Evolutionary conservation across 2,113 vertebrate species (phyloP).

Genomic region (Callospermophilus lateralis): DNA sequence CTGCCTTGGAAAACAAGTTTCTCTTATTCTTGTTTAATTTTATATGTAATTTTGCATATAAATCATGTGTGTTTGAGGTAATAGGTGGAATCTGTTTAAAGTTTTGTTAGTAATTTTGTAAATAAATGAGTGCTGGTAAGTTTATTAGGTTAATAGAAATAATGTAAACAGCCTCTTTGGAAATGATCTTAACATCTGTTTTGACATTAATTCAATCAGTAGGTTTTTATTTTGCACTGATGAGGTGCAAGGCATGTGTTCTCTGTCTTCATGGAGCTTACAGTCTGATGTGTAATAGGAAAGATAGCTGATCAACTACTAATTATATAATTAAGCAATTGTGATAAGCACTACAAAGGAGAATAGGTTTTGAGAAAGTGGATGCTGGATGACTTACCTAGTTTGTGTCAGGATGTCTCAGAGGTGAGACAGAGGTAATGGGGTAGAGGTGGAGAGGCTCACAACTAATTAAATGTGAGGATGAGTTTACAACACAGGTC

Average conservation of each 20-base stretch:
- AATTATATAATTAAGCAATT: conserved; percentile 37
- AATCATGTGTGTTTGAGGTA: conserved; percentile 17
- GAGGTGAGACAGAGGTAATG: not conserved
- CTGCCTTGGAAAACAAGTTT: conserved; percentile 14
- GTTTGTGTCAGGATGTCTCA: not conserved
- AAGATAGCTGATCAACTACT: not conserved
- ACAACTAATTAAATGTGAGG: not conserved
- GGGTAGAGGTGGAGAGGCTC: not conserved
- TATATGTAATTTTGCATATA: not conserved
- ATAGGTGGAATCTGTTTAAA: conserved; percentile 56
- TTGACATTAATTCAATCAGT: not conserved
- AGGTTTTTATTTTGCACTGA: conserved; percentile 24
- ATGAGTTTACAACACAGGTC: not conserved
- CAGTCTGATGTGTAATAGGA: not conserved
- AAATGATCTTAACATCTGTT: conserved; percentile 5
- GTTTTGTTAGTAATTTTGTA: conserved; percentile 62
- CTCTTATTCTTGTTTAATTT: conserved; percentile 21
- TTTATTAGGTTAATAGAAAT: conserved; percentile 57
- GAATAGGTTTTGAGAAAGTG: conserved; percentile 58
- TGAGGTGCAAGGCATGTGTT: not conserved
- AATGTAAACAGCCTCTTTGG: conserved; percentile 9
- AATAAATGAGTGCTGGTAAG: conserved; percentile 7
- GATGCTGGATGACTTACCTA: not conserved
- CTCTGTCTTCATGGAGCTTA: conserved; percentile 43
- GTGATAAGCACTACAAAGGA: conserved; percentile 39